Evolutionary conservation across 2,888 invertebrate genomes (phyloP), one percentile per base, ranked within the genome.

Genomic region (Brachypterus glaber): DNA sequence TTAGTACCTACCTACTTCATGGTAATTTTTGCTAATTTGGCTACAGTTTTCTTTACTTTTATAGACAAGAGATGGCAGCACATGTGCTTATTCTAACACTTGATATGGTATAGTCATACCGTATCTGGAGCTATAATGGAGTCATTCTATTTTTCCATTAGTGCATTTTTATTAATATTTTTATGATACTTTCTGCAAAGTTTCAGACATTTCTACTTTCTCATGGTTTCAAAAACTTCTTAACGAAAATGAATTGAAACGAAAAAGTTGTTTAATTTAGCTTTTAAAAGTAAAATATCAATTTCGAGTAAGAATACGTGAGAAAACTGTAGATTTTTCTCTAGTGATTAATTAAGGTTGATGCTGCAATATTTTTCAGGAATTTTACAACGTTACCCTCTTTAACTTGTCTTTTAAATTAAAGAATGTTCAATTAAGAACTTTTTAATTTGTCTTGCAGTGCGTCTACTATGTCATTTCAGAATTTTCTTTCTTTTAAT

Each of bases 361-460:
- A 49, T 41, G 40, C 44, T 32, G 47, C 43, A 47, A 44, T 47
- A 47, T 51, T 52, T 52, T 51, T 46, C 41, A 41, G 44, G 21
- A 5, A 9, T 9, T 9, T 21, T 21, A 5, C 9, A 21, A 9
- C 5, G 21, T 9, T 21, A 44, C 48, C 50, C 45, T 49, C 46
- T 39, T 49, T 37, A 42, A 38, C 44, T 45, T 43, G 46, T 46
- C 46, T 45, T 39, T 34, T 35, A 35, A 39, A 38, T 37, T 44
- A 50, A 56, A 55, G 53, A 54, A 55, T 55, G 53, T 56, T 52
- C 53, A 53, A 54, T 55, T 53, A 54, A 50, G 50, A 55, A 52
- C 53, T 55, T 55, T 54, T 55, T 54, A 54, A 54, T 54, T 54
- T 55, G 53, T 53, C 53, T 53, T 51, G 40, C 40, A 44, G 45